Evolutionary conservation across 2,888 invertebrate genomes (phyloP), one percentile per base, ranked within the genome.

Genomic region (Dicranocentrus wangi): DNA sequence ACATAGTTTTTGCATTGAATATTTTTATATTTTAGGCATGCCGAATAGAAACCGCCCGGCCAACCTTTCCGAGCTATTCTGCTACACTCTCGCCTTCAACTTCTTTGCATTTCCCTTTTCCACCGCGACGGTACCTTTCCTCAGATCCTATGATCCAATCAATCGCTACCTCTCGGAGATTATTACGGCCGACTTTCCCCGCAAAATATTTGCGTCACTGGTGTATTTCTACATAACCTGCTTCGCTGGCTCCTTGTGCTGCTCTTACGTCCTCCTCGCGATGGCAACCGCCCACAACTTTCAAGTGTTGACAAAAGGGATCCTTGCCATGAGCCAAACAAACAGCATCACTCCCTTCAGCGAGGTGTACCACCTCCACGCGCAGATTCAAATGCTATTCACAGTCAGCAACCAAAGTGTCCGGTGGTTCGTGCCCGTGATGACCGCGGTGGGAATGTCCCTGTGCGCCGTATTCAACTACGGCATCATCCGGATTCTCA

Each of bases 401-500:
- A 70, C 70, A 0, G 58, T 70, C 1, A 70, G 70, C 25, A 70
- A 70, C 13, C 42, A 70, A 55, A 43, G 58, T 17, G 70, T 70
- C 0, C 58, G 39, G n/a, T 10, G 55, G 1, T 70, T 42, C n/a
- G 42, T 70, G 10, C 70, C 70, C 15, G 58, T 70, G 3, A 58
- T 70, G 58, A 60, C 39, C 8, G 17, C 25, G 5, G 58, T 58
- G 1, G 70, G 58, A 3, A 70, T 70, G 58, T 21, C 25, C 0
- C 55, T 70, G 5, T 58, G 70, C 21, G 25, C 58, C 13, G 58
- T 70, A 17, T 8, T 39, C 2, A 58, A 42, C 25, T 39, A 58
- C 19, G 28, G 21, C 5, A 21, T 32, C n/a, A 69, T 69, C 10
- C 28, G 55, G 15, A 15, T 55, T 1, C 1, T 69, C 13, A 69